phyloP scores from a whole-genome alignment of 1,140 invertebrate genomes.

The Leguminivora glycinivorella region DNA sequence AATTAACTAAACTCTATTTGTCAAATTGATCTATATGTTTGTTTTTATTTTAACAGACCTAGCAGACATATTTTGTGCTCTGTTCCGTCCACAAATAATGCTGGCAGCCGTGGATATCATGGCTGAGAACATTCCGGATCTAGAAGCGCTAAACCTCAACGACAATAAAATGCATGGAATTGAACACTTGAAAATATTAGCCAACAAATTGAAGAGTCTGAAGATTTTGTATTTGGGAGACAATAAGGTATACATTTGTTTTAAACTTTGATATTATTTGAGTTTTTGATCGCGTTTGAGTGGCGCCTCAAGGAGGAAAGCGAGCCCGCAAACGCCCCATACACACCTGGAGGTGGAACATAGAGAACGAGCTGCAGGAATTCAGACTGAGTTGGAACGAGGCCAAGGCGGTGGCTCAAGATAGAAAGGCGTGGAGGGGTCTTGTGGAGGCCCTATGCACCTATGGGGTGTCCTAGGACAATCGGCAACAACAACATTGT shows the following conservation, averaged over 20 bases:
- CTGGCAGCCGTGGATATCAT: constrained; percentile 88
- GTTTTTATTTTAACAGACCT: constrained; percentile 78
- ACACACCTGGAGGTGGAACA: too few species aligned
- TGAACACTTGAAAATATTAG: constrained; percentile 82
- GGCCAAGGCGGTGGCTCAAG: too few species aligned
- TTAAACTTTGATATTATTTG: background rate
- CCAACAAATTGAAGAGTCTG: constrained; percentile 84
- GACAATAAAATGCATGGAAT: constrained; percentile 88
- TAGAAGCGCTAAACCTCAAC: constrained; percentile 89
- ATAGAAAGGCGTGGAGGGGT: too few species aligned
- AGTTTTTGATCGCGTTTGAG: too few species aligned
- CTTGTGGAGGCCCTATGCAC: too few species aligned
- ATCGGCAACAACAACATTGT: too few species aligned
- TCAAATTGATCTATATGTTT: constrained; percentile 16
- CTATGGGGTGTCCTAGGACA: too few species aligned
- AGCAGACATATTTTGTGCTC: constrained; percentile 85
- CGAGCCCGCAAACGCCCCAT: too few species aligned
- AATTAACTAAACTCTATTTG: background rate
- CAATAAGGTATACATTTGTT: constrained; percentile 86
- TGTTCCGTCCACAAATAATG: constrained; percentile 87
- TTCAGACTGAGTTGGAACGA: too few species aligned
- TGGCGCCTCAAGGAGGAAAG: too few species aligned
- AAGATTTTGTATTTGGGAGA: constrained; percentile 90
- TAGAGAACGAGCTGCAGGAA: too few species aligned
- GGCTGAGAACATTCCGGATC: constrained; percentile 88